A percentile compares a stretch with the other conserved stretches of the same genome.
Conservation (phyloP, 1,140 invertebrate species). For the Dendrolimus kikuchii region DNA sequence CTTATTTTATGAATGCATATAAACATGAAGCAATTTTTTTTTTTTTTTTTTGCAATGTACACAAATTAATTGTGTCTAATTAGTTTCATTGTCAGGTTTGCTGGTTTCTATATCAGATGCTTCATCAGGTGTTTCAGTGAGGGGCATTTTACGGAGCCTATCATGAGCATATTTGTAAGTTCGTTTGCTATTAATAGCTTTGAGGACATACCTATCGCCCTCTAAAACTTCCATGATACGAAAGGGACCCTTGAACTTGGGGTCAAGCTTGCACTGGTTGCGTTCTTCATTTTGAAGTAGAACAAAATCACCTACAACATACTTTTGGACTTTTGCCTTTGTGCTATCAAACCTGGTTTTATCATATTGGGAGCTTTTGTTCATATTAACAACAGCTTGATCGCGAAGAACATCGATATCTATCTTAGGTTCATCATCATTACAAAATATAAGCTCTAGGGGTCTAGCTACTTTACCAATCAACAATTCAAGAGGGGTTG, state of each 20-base stretch:
- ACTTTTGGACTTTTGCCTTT: constrained; percentile 6
- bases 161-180: constrained; percentile 20
- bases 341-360: constrained; percentile 13
- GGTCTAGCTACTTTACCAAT: constrained; percentile 14
- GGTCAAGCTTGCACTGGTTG: constrained; percentile 16
- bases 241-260: constrained; percentile 18
- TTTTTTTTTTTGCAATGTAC: too few species aligned
- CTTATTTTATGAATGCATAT: too few species aligned
- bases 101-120: not conserved
- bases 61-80: not conserved
- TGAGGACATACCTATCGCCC: constrained; percentile 11
- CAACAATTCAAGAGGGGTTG: constrained; percentile 14
- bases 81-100: constrained; percentile 1
- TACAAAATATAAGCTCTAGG: constrained; percentile 1
- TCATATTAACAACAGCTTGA: not conserved
- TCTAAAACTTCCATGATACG: constrained; percentile 15
- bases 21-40: too few species aligned
- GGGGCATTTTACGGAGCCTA: constrained; percentile 4
- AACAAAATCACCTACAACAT: constrained; percentile 17
- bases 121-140: constrained; percentile 2
- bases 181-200: constrained; percentile 10
- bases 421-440: not conserved
- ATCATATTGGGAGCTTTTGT: constrained; percentile 7
- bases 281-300: constrained; percentile 17
- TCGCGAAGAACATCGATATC: not conserved